Conservation (phyloP, 1,140 invertebrate species). For the Eueides isabella region DNA sequence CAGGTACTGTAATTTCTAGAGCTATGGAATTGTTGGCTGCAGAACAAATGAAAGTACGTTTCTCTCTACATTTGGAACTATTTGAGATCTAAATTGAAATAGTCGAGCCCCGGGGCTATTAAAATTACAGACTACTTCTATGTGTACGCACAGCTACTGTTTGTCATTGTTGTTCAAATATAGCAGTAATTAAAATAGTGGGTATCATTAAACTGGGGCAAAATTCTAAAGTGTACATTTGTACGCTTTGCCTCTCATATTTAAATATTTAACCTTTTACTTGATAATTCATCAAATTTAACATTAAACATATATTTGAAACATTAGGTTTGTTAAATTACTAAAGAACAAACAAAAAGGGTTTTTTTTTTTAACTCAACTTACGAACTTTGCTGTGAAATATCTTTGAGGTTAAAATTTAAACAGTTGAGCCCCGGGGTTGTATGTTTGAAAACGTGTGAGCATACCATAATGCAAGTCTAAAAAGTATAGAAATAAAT, state of each 20-base stretch:
- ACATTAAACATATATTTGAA: background rate
- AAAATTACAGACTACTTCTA: conserved; percentile 15
- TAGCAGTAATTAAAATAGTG: background rate
- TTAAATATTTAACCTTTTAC: conserved; percentile 4
- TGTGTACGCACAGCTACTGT: background rate
- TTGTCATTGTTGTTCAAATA: conserved; percentile 4
- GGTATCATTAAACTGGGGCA: background rate
- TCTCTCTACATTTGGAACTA: conserved; percentile 24
- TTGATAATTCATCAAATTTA: background rate
- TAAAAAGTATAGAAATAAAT: no score
- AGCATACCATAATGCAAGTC: no score
- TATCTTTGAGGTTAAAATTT: no score
- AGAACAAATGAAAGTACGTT: conserved; percentile 23
- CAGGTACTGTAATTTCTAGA: conserved; percentile 5
- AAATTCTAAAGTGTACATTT: background rate
- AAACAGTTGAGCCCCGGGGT: no score
- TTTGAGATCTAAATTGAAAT: conserved; percentile 23
- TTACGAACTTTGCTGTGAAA: no score
- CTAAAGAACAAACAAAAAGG: background rate
- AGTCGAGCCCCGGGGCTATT: conserved; percentile 15
- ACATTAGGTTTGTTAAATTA: background rate
- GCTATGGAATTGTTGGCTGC: conserved; percentile 17
- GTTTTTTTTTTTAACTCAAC: background rate
- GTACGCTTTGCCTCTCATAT: background rate
- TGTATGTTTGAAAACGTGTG: no score